phyloP scores from a whole-genome alignment of 2,888 invertebrate species.

The Lucinisca nassula region DNA sequence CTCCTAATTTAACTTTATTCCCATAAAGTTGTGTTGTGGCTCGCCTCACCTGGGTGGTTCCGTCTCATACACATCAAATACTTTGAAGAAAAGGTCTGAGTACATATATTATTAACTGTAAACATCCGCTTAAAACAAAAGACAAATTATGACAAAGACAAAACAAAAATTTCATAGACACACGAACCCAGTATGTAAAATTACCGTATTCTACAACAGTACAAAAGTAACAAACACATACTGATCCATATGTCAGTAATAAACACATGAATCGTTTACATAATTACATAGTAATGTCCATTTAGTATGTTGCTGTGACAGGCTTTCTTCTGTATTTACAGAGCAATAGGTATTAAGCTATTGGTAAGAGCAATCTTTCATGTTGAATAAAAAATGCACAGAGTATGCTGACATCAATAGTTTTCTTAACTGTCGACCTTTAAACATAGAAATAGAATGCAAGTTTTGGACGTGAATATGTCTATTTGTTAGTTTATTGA shows the following conservation, averaged over 20 bases:
- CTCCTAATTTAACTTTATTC: conserved; percentile 21
- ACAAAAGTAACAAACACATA: too few species aligned
- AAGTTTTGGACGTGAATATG: neutral
- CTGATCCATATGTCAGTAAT: too few species aligned
- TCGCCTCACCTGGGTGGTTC: neutral
- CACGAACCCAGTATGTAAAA: too few species aligned
- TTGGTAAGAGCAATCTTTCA: neutral
- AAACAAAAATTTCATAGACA: too few species aligned
- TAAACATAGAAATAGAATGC: neutral
- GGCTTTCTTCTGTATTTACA: neutral
- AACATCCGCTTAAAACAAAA: too few species aligned
- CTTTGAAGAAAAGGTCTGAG: too few species aligned
- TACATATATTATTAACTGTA: too few species aligned
- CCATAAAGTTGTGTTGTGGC: neutral
- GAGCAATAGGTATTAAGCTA: neutral
- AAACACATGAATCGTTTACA: too few species aligned
- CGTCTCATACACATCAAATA: neutral
- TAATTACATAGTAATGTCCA: too few species aligned
- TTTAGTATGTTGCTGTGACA: too few species aligned
- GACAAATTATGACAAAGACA: neutral
- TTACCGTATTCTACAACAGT: too few species aligned
- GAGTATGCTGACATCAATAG: conserved; percentile 19
- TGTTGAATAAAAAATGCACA: conserved; percentile 35
- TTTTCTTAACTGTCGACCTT: neutral
- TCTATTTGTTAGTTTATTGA: conserved; percentile 29